Evolutionary conservation across 2,888 invertebrate species (phyloP).

Genomic region (Scaptodrosophila latifasciaeformis): DNA sequence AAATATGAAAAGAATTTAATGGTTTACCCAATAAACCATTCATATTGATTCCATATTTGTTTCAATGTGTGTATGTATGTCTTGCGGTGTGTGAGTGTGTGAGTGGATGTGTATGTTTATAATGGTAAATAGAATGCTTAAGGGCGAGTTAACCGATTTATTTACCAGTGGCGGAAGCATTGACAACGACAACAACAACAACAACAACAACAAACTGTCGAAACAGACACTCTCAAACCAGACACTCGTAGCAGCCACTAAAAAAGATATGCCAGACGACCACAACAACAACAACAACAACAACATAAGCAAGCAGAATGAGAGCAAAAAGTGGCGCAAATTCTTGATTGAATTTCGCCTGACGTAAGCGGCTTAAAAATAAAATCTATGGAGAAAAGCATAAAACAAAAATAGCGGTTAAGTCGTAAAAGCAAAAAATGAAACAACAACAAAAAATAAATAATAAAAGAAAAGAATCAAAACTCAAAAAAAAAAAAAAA

Average conservation of each 20-base stretch:
- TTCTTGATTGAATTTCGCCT: slow-evolving; percentile 59
- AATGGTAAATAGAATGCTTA: slow-evolving; percentile 33
- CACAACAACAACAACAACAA: neutral
- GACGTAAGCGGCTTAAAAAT: slow-evolving; percentile 60
- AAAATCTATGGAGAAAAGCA: slow-evolving; percentile 46
- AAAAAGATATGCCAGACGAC: neutral
- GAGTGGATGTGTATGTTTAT: neutral
- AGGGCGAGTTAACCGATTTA: slow-evolving; percentile 40
- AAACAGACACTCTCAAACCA: neutral
- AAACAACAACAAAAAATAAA: no score
- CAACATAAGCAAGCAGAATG: no score
- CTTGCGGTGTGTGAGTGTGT: neutral
- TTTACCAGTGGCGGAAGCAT: slow-evolving; percentile 9
- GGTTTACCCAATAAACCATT: no score
- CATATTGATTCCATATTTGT: no score
- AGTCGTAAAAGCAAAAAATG: slow-evolving; percentile 54
- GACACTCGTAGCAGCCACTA: neutral
- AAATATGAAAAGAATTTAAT: slow-evolving; percentile 3
- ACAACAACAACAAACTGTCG: no score
- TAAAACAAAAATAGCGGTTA: slow-evolving; percentile 48
- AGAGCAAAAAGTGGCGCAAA: slow-evolving; percentile 36
- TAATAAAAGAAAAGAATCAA: no score
- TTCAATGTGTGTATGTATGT: no score
- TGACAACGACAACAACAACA: neutral
- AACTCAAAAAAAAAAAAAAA: no score